A percentile compares a stretch with the other conserved stretches of the same genome.
Evolutionary conservation across 2,113 vertebrate species (phyloP).

Genomic region (Hymenochirus boettgeri): DNA sequence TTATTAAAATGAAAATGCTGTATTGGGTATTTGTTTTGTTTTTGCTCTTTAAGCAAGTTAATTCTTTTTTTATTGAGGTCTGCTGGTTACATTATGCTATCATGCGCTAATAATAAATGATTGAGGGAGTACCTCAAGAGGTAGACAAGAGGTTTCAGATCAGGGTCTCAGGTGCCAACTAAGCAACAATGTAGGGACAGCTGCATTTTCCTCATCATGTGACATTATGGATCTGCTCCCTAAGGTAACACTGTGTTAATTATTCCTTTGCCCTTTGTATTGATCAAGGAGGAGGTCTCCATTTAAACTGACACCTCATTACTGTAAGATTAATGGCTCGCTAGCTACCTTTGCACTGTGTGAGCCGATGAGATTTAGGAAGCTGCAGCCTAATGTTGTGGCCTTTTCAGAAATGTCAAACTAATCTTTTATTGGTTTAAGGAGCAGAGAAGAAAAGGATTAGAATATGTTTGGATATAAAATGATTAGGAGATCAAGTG

Average conservation of each 20-base stretch:
- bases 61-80: neutral
- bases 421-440: constrained; percentile 86
- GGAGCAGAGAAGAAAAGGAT: constrained; percentile 58
- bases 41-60: constrained; percentile 8
- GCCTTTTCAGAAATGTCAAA: constrained; percentile 85
- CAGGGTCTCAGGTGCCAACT: neutral
- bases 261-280: constrained; percentile 44
- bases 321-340: constrained; percentile 68
- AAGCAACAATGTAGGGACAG: constrained; percentile 30
- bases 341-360: constrained; percentile 47
- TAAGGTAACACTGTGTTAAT: constrained; percentile 31
- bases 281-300: constrained; percentile 46
- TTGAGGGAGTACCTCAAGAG: constrained; percentile 34
- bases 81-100: constrained; percentile 43
- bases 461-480: constrained; percentile 58
- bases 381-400: constrained; percentile 68
- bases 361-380: constrained; percentile 49
- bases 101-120: constrained; percentile 43
- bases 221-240: constrained; percentile 29
- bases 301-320: constrained; percentile 64
- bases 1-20: constrained; percentile 8
- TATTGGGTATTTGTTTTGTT: constrained; percentile 4
- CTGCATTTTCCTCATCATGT: constrained; percentile 36
- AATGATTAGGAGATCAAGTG: constrained; percentile 50
- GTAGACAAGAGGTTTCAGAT: constrained; percentile 33